Evolutionary conservation across 2,113 vertebrate genomes (phyloP), one percentile per base, ranked within the genome.

Genomic region (Hystrix brachyura): DNA sequence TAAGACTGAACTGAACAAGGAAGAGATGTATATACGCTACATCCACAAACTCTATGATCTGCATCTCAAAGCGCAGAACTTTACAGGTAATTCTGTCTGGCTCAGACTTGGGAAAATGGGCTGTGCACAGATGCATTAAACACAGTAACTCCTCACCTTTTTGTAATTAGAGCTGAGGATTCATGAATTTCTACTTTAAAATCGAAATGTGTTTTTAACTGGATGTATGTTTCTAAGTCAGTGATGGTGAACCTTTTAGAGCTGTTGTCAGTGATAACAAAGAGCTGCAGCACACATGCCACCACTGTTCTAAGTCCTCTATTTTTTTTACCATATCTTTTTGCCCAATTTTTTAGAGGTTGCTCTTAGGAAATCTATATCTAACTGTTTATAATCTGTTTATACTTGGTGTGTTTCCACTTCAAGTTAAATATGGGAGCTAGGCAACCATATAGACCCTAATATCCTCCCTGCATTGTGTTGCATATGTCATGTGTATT

Each of bases 21-120:
- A 99, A 97, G 99, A 99, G 97, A 99, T 99, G 99, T 99, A 99
- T 98, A 99, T 99, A 98, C 99, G 99, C 55, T 99, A 99, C 98
- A 99, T 99, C 83, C 99, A 99, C 98, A 99, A 99, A 95, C 99
- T 99, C 51, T 99, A 99, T 86, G 99, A 99, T 95, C 98, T 99
- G 80, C 99, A 99, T 96, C 97, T 99, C 97, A 99, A 99, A 99
- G 99, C 99, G 38, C 99, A 99, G 95, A 99, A 99, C 98, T 99
- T 99, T 98, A 99, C 99, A 99, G 99, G 99, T 99, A 99, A 98
- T 25, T 81, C 46, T 94, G 15, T 72, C 87, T 25, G 38, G n/a
- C 83, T 59, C 51, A 18, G 51, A 19, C 1, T 48, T 29, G 57
- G 87, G 55, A 3, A 6, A 12, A 17, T 55, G 72, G 48, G 15